These are phyloP conservation scores for Pachyrhynchus sulphureomaculatus DNA, from an alignment of 1,140 invertebrate genomes.

Conservation along the genomic window DNA sequence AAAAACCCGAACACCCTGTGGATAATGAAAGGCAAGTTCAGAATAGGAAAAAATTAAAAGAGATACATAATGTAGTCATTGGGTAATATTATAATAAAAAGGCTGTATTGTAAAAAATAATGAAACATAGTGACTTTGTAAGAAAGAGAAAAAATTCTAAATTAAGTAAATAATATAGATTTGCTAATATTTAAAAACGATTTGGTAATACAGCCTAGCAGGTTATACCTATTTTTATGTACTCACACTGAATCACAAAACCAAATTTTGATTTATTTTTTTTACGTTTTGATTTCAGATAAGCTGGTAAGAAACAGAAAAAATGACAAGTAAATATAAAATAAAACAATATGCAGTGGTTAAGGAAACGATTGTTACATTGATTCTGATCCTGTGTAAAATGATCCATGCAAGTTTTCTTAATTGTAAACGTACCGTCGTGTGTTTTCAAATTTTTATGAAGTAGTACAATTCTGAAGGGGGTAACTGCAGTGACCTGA, in stretches of 20 bases:
- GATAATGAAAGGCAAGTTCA: constrained; percentile 47
- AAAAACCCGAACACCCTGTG: constrained; percentile 47
- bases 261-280: neutral
- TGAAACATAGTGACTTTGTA: neutral
- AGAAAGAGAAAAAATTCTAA: neutral
- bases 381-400: neutral
- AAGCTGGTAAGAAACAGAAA: too few species aligned
- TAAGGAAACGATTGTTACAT: too few species aligned
- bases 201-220: constrained; percentile 10
- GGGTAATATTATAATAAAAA: neutral
- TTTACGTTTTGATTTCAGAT: neutral
- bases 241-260: constrained; percentile 15
- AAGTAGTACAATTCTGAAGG: too few species aligned
- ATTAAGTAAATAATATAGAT: neutral
- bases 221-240: constrained; percentile 14
- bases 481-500: too few species aligned
- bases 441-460: too few species aligned
- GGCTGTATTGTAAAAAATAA: constrained; percentile 17
- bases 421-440: too few species aligned
- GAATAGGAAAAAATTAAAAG: constrained; percentile 1
- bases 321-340: too few species aligned
- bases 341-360: too few species aligned
- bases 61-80: neutral
- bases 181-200: neutral
- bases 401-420: too few species aligned